phyloP scores from a whole-genome alignment of 2,113 vertebrate genomes.

The Hydrochoerus hydrochaeris region DNA sequence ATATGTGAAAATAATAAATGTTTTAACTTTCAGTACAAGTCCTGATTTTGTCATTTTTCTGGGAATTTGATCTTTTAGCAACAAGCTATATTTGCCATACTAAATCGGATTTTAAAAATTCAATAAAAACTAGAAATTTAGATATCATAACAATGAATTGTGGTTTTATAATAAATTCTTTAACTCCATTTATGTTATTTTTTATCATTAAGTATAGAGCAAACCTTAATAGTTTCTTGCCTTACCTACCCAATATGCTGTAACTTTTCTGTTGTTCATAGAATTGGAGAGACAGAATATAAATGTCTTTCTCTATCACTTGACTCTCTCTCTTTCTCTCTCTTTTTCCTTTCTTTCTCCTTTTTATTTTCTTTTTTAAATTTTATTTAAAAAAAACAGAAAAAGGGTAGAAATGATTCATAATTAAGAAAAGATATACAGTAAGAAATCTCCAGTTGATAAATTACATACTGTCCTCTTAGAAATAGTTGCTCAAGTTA shows the following conservation, averaged over 20 bases:
- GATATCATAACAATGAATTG: slow-evolving; percentile 1
- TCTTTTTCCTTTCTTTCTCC: background rate
- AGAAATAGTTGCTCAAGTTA: no score
- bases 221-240: background rate
- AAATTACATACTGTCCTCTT: no score
- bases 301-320: background rate
- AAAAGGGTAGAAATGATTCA: no score
- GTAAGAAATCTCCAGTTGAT: no score
- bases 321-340: background rate
- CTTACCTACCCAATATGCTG: background rate
- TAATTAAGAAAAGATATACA: no score
- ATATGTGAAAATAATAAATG: background rate
- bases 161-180: background rate
- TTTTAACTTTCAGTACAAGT: background rate
- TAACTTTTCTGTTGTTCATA: background rate
- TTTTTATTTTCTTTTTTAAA: no score
- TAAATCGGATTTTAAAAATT: background rate
- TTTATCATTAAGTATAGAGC: background rate
- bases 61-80: background rate
- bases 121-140: background rate
- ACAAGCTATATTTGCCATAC: background rate
- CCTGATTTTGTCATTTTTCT: background rate
- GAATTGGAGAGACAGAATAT: background rate
- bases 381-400: no score
- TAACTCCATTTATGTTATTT: background rate